Conservation (phyloP, 2,113 vertebrate genomes). For the Ciconia stormi region DNA sequence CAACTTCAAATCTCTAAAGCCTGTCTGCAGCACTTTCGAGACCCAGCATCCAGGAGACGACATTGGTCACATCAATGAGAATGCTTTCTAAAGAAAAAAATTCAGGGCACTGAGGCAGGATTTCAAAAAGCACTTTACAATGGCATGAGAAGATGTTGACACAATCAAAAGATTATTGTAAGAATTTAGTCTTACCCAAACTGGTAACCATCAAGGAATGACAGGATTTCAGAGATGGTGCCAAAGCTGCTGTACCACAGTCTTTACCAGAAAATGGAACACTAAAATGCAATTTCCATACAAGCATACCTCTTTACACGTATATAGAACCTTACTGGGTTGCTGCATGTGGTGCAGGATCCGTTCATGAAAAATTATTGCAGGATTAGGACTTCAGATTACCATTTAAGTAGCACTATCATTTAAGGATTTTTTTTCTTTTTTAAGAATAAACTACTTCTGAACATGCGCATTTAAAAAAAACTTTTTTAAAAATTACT, state of each 20-base stretch:
- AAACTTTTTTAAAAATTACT: not conserved
- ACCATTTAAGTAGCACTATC: accelerated
- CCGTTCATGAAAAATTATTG: not conserved
- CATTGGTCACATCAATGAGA: not conserved
- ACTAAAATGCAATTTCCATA: not conserved
- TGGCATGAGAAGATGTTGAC: not conserved
- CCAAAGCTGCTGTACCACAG: not conserved
- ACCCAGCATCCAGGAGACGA: not conserved
- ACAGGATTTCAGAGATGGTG: not conserved
- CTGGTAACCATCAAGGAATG: not conserved
- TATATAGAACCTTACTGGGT: not conserved
- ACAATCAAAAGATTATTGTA: not conserved
- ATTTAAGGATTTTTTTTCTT: not conserved
- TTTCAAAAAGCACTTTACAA: not conserved
- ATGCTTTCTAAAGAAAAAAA: not conserved
- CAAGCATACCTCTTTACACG: not conserved
- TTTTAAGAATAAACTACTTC: not conserved
- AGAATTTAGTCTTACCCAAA: not conserved
- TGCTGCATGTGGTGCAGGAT: not conserved
- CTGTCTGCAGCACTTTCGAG: not conserved
- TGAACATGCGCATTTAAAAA: not conserved
- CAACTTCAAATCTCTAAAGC: not conserved
- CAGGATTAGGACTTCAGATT: not conserved
- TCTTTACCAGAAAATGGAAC: not conserved
- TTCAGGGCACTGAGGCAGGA: not conserved